Evolutionary conservation across 1,140 invertebrate genomes (phyloP).

Genomic region (Forficula auricularia): DNA sequence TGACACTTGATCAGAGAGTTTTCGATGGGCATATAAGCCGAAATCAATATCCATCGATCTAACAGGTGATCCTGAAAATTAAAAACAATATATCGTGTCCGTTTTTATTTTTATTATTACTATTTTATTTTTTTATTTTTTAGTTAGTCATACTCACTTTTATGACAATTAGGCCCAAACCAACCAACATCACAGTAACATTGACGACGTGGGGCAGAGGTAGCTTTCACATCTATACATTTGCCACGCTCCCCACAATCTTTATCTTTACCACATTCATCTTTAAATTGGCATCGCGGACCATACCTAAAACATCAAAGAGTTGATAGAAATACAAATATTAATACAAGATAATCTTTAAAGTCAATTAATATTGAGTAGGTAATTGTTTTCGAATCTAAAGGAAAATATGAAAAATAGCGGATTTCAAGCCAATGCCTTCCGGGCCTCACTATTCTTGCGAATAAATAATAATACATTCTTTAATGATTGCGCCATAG

Average conservation of each 20-base stretch:
- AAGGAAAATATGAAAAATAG: no score
- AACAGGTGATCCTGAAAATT: conserved; percentile 41
- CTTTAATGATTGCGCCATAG: no score
- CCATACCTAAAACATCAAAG: conserved; percentile 38
- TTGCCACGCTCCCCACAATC: conserved; percentile 73
- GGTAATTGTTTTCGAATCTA: no score
- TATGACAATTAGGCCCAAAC: conserved; percentile 60
- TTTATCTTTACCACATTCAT: conserved; percentile 61
- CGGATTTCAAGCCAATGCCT: no score
- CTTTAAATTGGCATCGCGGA: conserved; percentile 60
- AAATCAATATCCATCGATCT: conserved; percentile 45
- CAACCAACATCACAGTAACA: conserved; percentile 81
- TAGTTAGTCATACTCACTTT: conserved; percentile 36
- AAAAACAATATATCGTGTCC: no score
- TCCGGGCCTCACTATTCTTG: no score
- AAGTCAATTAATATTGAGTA: no score
- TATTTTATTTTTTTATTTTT: conserved; percentile 2
- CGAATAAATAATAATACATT: no score
- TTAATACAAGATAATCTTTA: no score
- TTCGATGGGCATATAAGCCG: conserved; percentile 44
- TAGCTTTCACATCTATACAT: conserved; percentile 62
- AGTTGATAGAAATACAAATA: no score
- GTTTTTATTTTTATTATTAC: not conserved
- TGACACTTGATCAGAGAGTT: conserved; percentile 50
- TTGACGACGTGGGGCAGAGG: conserved; percentile 58